Evolutionary conservation across 1,140 invertebrate genomes (phyloP).

Genomic region (Thrips palmi): DNA sequence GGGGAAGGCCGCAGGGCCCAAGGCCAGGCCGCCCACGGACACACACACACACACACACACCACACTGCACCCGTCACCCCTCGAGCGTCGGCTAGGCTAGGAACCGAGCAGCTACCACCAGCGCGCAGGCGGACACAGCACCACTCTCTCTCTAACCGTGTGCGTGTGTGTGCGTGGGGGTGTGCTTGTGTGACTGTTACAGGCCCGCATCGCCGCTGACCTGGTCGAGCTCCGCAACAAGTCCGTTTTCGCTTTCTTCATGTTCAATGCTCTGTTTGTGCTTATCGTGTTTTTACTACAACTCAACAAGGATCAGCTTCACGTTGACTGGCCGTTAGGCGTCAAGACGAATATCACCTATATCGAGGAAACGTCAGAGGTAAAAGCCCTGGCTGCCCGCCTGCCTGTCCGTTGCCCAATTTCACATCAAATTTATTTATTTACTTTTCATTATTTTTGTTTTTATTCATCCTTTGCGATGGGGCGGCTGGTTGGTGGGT

Average conservation of each 20-base stretch:
- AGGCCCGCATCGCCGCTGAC: constrained; percentile 72
- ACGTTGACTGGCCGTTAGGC: constrained; percentile 85
- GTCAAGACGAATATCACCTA: constrained; percentile 88
- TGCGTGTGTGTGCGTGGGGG: no score
- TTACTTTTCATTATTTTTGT: neutral
- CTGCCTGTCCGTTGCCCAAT: no score
- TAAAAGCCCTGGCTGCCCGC: no score
- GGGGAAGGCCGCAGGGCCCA: no score
- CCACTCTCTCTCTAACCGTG: neutral
- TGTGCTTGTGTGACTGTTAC: constrained; percentile 25
- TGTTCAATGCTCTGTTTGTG: constrained; percentile 98
- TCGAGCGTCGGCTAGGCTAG: no score
- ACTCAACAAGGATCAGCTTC: constrained; percentile 91
- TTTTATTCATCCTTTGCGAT: no score
- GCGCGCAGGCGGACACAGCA: no score
- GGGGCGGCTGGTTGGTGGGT: no score
- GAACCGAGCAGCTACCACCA: no score
- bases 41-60: no score
- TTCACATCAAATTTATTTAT: constrained; percentile 8
- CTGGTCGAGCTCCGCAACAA: constrained; percentile 88
- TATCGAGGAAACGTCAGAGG: constrained; percentile 76
- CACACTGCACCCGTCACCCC: no score
- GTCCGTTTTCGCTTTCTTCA: constrained; percentile 94
- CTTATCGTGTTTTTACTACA: constrained; percentile 96
- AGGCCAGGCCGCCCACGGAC: no score